These are phyloP conservation scores for Deroplatys truncata DNA, from an alignment of 2,888 invertebrate genomes.

Conservation along the genomic window DNA sequence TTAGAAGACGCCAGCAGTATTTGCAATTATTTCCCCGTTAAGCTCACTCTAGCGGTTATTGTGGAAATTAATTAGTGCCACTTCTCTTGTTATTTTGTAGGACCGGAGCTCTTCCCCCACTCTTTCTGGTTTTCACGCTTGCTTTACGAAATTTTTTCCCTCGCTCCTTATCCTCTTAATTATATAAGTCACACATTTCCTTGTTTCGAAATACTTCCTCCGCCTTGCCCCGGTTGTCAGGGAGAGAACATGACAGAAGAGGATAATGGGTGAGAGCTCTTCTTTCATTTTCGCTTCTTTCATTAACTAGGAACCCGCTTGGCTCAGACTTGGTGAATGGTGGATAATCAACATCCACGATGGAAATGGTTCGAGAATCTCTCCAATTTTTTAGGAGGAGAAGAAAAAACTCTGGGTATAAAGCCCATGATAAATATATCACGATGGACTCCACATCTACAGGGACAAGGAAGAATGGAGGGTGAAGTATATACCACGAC, in stretches of 20 bases:
- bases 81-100: neutral
- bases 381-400: too few relatives aligned
- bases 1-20: neutral
- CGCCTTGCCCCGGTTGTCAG: neutral
- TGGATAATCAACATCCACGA: too few relatives aligned
- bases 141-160: neutral
- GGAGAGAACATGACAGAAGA: neutral
- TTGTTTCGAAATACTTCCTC: neutral
- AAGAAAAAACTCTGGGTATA: too few relatives aligned
- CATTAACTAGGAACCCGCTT: too few relatives aligned
- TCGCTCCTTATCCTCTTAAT: neutral
- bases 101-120: neutral
- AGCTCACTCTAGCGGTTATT: neutral
- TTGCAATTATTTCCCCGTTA: neutral
- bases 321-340: too few relatives aligned
- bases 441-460: too few relatives aligned
- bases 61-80: neutral
- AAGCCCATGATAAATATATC: too few relatives aligned
- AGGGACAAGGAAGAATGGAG: too few relatives aligned
- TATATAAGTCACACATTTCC: neutral
- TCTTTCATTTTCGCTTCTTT: neutral
- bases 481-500: too few relatives aligned
- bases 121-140: neutral
- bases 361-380: too few relatives aligned
- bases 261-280: neutral